A percentile compares a stretch with the other conserved stretches of the same genome.
phyloP scores from a whole-genome alignment of 2,797 vertebrate species.

The Leptoclinus maculatus region DNA sequence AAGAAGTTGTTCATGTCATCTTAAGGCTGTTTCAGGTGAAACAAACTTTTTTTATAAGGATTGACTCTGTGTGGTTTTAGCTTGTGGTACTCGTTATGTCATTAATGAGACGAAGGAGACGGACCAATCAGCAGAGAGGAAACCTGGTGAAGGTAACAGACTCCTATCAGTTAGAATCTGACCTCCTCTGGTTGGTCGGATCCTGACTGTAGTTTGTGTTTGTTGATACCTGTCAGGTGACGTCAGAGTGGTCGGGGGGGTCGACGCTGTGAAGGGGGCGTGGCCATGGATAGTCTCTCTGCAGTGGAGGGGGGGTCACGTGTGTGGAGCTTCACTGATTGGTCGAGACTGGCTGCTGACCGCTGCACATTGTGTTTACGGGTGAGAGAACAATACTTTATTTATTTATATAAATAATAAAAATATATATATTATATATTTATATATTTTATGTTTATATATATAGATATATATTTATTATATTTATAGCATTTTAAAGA shows the following conservation, averaged over 20 bases:
- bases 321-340: slow-evolving; percentile 90
- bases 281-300: slow-evolving; percentile 95
- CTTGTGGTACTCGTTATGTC: slow-evolving; percentile 73
- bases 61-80: slow-evolving; percentile 61
- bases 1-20: neutral
- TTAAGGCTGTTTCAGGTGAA: neutral
- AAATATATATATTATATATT: too few species aligned
- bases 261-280: slow-evolving; percentile 80
- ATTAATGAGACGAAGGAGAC: rapidly evolving
- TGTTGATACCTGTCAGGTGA: slow-evolving; percentile 36
- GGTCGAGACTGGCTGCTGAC: slow-evolving; percentile 90
- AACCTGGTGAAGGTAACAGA: slow-evolving; percentile 32
- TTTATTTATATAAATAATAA: neutral
- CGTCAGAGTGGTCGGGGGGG: slow-evolving; percentile 87
- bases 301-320: slow-evolving; percentile 70
- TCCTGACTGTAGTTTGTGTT: neutral
- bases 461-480: too few species aligned
- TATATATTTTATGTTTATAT: too few species aligned
- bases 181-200: neutral
- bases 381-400: slow-evolving; percentile 78
- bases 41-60: too few species aligned
- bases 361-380: slow-evolving; percentile 93
- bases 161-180: neutral
- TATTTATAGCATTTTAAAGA: too few species aligned
- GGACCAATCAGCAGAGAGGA: slow-evolving; percentile 34